Conservation (phyloP, 2,888 invertebrate genomes). For the Stomorhina lunata region DNA sequence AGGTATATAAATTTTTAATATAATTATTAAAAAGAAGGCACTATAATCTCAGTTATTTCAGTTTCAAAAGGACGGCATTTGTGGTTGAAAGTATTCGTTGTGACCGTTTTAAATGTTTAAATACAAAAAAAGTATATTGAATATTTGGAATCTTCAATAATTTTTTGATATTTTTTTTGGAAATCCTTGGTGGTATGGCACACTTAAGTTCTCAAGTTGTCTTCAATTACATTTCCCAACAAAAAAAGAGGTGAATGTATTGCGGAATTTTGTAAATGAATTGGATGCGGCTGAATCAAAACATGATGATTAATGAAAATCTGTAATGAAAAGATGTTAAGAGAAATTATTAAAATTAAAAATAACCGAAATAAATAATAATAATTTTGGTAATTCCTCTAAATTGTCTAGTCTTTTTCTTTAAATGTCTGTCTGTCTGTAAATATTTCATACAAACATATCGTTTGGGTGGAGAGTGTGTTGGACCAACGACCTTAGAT, state of each 20-base stretch:
- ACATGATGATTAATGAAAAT: constrained; percentile 16
- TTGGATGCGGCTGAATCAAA: constrained; percentile 5
- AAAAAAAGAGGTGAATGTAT: constrained; percentile 11
- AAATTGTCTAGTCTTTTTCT: background rate
- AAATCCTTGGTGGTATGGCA: constrained; percentile 63
- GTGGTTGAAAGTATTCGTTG: constrained; percentile 63
- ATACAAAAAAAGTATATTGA: too few relatives aligned
- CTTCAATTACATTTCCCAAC: constrained; percentile 41
- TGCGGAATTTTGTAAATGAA: background rate
- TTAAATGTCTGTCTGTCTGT: background rate
- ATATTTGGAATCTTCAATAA: background rate
- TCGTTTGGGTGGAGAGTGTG: constrained; percentile 49
- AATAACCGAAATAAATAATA: background rate
- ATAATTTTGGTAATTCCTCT: background rate
- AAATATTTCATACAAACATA: constrained; percentile 48
- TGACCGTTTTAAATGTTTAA: constrained; percentile 55
- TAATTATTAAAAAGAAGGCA: constrained; percentile 68
- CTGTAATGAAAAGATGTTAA: constrained; percentile 23
- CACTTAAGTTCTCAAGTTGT: constrained; percentile 48
- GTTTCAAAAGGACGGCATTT: constrained; percentile 69
- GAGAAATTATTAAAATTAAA: background rate
- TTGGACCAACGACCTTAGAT: constrained; percentile 61
- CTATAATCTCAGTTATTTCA: constrained; percentile 72
- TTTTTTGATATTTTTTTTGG: constrained; percentile 51
- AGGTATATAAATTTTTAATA: constrained; percentile 36